Conservation (phyloP, 2,113 vertebrate species). For the Numenius arquata region DNA sequence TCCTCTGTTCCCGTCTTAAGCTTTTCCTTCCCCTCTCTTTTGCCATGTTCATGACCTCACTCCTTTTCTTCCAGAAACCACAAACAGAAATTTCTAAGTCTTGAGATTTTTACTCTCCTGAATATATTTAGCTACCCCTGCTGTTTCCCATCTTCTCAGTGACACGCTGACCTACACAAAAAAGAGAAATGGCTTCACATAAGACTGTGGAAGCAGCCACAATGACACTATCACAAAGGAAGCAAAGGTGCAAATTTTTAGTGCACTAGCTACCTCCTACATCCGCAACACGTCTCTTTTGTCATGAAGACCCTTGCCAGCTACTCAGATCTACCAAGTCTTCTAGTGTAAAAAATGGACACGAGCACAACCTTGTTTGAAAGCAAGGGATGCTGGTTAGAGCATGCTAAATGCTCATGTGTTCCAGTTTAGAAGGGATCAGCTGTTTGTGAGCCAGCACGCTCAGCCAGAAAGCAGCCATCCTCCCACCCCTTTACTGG, state of each 20-base stretch:
- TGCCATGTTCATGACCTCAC: background rate
- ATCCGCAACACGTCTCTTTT: background rate
- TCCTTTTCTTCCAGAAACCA: constrained; percentile 17
- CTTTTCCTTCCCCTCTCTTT: background rate
- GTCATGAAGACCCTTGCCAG: background rate
- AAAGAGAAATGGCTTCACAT: background rate
- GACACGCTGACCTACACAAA: background rate
- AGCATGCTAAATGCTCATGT: background rate
- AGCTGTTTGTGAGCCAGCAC: background rate
- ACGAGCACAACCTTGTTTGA: background rate
- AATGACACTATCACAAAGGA: background rate
- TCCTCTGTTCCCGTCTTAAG: background rate
- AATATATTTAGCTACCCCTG: background rate
- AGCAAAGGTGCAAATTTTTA: background rate
- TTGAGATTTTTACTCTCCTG: background rate
- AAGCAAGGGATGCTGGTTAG: background rate
- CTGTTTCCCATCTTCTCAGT: background rate
- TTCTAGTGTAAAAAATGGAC: background rate
- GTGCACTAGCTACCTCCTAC: background rate
- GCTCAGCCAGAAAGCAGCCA: background rate
- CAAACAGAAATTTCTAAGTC: constrained; percentile 26
- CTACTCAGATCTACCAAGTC: background rate
- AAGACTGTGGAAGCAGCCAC: background rate
- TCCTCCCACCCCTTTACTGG: background rate
- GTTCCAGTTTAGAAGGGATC: background rate